phyloP scores from a whole-genome alignment of 2,113 vertebrate species.

The Callaeas wilsoni region DNA sequence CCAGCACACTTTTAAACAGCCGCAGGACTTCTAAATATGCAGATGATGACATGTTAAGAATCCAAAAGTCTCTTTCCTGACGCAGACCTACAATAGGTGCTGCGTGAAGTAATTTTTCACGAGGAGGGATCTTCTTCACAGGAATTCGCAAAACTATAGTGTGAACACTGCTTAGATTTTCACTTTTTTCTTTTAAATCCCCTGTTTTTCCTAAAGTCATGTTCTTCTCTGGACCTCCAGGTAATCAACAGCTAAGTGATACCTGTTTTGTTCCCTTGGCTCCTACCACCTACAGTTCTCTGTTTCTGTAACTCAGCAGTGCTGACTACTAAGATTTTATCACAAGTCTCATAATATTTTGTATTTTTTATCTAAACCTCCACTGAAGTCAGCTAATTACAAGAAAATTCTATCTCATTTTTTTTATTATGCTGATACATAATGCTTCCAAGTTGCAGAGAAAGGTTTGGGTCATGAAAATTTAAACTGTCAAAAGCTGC shows the following conservation, averaged over 20 bases:
- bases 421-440: neutral
- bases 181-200: neutral
- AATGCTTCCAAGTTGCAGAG: neutral
- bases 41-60: neutral
- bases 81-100: fast-evolving
- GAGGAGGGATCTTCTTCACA: neutral
- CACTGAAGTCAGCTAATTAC: conserved; percentile 22
- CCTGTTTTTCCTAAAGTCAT: neutral
- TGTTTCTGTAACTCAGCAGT: conserved; percentile 19
- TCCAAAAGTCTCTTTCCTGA: neutral
- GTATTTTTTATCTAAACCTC: conserved; percentile 28
- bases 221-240: neutral
- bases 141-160: neutral
- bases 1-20: neutral
- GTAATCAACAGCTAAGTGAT: neutral
- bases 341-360: conserved; percentile 23
- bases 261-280: neutral
- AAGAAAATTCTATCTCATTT: neutral
- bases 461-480: neutral
- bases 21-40: neutral
- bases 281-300: conserved; percentile 13
- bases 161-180: neutral
- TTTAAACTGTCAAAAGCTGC: neutral
- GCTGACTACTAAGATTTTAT: conserved; percentile 43
- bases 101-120: neutral